Percentiles rank a stretch among this genome's conserved stretches.
phyloP scores from a whole-genome alignment of 2,113 vertebrate genomes.

The Jacana jacana region DNA sequence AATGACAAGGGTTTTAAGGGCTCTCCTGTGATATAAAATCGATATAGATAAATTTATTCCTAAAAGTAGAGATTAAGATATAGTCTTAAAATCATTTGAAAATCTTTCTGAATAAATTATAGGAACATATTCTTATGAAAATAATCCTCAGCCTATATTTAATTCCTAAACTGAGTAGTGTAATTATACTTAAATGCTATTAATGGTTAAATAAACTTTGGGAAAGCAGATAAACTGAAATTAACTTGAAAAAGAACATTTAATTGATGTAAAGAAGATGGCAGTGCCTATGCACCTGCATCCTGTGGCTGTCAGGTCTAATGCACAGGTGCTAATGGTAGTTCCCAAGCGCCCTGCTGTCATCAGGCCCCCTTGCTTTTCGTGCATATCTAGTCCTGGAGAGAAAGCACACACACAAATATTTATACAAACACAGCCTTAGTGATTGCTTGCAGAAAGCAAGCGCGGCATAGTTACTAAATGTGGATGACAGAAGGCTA shows the following conservation, averaged over 20 bases:
- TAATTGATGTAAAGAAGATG: not conserved
- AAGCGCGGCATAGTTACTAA: not conserved
- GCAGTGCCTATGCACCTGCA: not conserved
- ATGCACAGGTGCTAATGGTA: not conserved
- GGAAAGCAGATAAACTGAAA: not conserved
- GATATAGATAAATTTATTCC: not conserved
- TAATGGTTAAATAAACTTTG: not conserved
- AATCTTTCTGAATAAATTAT: not conserved
- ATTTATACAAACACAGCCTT: not conserved
- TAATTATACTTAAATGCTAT: not conserved
- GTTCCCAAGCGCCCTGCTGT: not conserved
- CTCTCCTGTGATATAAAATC: not conserved
- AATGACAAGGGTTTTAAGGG: not conserved
- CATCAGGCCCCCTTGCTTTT: not conserved
- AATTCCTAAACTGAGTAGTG: not conserved
- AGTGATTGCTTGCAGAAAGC: not conserved
- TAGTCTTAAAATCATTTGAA: not conserved
- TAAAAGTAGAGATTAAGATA: not conserved
- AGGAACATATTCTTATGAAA: not conserved
- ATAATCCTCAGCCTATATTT: not conserved
- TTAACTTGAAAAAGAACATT: not conserved
- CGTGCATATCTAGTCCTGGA: not conserved
- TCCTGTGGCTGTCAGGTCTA: not conserved
- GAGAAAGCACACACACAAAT: not conserved
- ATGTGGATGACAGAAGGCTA: not conserved